Evolutionary conservation across 2,888 invertebrate genomes (phyloP), one percentile per base, ranked within the genome.

Genomic region (Cylindroiulus punctatus): DNA sequence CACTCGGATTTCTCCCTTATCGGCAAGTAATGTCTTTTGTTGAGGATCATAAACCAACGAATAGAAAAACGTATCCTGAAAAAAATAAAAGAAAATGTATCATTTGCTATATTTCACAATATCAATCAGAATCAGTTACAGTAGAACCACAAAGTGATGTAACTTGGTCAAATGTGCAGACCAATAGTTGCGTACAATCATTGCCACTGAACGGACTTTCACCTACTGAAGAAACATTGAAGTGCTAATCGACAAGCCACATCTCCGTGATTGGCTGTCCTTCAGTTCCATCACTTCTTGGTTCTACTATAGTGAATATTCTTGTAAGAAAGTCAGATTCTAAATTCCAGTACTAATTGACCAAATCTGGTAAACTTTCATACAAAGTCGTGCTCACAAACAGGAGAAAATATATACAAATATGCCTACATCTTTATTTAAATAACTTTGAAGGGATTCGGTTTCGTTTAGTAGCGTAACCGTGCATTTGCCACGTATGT

Each of bases 21-120:
- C 99, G 90, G 99, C 99, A 91, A 99, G 93, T 91, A 99, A 93
- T 90, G 99, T 99, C 93, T 98, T 98, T 93, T 98, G 98, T 92
- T 96, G 95, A 89, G 99, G 99, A 93, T 99, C 99, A 93, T 98
- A 99, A 90, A 99, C 99, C 92, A 99, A 94, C 92, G 99, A 98
- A 93, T 99, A 99, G 93, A 98, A 99, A 94, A 99, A 99, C 91
- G 97, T 95, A 93, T 99, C 99, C 94, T 98, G 93, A 36, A 88
- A 86, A 85, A 57, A 47, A 44, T 47, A 0, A 44, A 84, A 44
- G 14, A 42, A 47, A 47, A 36, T 32, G n/a, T 32, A 85, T 57
- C 17, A 84, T 12, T 44, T 14, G 36, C 22, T 36, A 36, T 36
- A 36, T 36, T 36, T 36, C 36, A 36, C 36, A 36, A 36, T 36